Evolutionary conservation across 1,140 invertebrate genomes (phyloP), one percentile per base, ranked within the genome.

Genomic region (Cotesia glomerata): DNA sequence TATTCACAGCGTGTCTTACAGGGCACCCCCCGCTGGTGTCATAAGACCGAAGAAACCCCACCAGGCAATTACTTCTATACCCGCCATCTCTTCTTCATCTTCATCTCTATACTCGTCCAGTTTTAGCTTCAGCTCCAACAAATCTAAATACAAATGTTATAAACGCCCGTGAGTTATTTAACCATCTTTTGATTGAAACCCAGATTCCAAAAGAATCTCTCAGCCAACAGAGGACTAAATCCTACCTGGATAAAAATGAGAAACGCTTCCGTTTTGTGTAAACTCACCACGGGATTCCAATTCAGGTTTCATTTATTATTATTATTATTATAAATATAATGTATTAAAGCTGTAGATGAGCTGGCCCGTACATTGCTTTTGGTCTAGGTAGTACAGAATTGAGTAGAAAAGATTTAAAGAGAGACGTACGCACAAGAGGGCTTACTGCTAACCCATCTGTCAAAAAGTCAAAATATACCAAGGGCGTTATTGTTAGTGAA

Each of bases 391-490:
- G 34, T 18, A 59, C 26, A 16, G 49, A 68, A 68, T 26, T 18
- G 26, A 26, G 26, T 26, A 66, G 66, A 66, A 45, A 45, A 45
- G 39, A 45, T 45, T 45, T 45, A 7, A 11, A 45, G 39, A 45
- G 11, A 45, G 11, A 45, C 7, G 11, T 11, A 45, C 39, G 11
- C 39, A 71, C 61, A 51, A 72, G 62, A 65, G 54, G 51, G 71
- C 63, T 65, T 39, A 58, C 68, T 66, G 66, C 68, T 68, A 72
- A 69, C 74, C 82, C 83, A 84, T 84, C 83, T 84, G 83, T 84
- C 83, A 84, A 84, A 84, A 84, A 84, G 83, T 84, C 83, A 84
- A 84, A 84, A 84, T 84, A 84, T 74, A 82, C 79, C 77, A 79
- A 79, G 82, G 82, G 76, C 69, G 66, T 70, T 73, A 82, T 84